Base-by-base conservation (phyloP, 2,888 invertebrate species). In the Drosophila trichaetosa region DNA sequence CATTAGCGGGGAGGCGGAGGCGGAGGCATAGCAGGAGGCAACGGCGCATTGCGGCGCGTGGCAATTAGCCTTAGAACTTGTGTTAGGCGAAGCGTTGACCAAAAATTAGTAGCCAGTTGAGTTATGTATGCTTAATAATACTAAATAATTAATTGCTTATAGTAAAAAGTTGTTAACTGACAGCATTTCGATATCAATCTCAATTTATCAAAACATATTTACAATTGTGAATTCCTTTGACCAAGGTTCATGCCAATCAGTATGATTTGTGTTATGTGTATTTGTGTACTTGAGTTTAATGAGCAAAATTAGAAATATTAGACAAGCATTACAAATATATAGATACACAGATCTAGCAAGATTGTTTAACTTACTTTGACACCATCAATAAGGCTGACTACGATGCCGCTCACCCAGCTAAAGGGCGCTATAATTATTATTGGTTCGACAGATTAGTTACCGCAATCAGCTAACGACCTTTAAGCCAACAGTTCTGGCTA, bases 221-320 rank as follows among this genome's bases (percentile, higher is more conserved):
- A 81, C 83, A 90, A 73, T 76, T 61, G 76, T 48, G 69, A 61
- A 46, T 66, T 70, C 58, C 71, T 58, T 64, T 51, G 29, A 31
- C 48, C 85, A 87, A 90, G 86, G 90, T 69, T 79, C 38, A 81
- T 84, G 90, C 89, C 89, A 90, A 90, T 90, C 85, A 90, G 74
- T 77, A 61, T 69, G 75, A 74, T 60, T 64, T 73, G 51, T 73
- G 56, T 72, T 67, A 31, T 57, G 57, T 76, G 57, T 62, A 67
- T 33, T 65, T 79, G 73, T 81, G 80, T 64, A 72, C 80, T 83
- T 87, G 87, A 77, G 61, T 66, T 72, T 74, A 70, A 79, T 76
- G 63, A 80, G 64, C 67, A 40, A 70, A 33, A 68, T 49, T 60
- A 42, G 65, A 59, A 73, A 74, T 46, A 16, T 77, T 67, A 77